Percentiles rank a stretch among this genome's conserved stretches.
phyloP scores from a whole-genome alignment of 2,797 vertebrate species.

The Psittacula derbiana region DNA sequence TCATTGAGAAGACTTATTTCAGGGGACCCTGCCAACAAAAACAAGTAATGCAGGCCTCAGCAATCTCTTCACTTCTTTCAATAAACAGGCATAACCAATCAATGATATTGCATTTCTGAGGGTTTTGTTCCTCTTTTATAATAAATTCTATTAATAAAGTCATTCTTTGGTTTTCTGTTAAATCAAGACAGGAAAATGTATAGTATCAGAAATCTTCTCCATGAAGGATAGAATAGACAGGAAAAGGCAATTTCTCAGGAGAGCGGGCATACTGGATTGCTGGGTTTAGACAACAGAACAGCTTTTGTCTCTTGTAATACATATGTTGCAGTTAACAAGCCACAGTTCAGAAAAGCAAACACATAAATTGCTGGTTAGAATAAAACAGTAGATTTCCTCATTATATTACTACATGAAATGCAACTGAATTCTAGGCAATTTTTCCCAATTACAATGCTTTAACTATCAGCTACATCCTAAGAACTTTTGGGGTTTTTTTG shows the following conservation, averaged over 20 bases:
- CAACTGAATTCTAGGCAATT: neutral
- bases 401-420: neutral
- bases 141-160: neutral
- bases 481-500: neutral
- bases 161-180: neutral
- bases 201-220: neutral
- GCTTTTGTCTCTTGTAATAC: neutral
- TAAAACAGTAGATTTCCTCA: neutral
- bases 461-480: neutral
- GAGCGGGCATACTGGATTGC: neutral
- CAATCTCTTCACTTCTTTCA: neutral
- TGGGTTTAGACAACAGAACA: neutral
- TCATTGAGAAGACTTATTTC: slow-evolving; percentile 14
- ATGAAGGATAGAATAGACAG: neutral
- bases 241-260: neutral
- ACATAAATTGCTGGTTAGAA: neutral
- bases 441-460: neutral
- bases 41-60: neutral
- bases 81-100: neutral
- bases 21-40: neutral
- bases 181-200: neutral
- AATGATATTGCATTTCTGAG: neutral
- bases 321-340: neutral
- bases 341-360: neutral
- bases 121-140: neutral